phyloP scores from a whole-genome alignment of 2,888 invertebrate genomes.

The Yponomeuta cagnagella region DNA sequence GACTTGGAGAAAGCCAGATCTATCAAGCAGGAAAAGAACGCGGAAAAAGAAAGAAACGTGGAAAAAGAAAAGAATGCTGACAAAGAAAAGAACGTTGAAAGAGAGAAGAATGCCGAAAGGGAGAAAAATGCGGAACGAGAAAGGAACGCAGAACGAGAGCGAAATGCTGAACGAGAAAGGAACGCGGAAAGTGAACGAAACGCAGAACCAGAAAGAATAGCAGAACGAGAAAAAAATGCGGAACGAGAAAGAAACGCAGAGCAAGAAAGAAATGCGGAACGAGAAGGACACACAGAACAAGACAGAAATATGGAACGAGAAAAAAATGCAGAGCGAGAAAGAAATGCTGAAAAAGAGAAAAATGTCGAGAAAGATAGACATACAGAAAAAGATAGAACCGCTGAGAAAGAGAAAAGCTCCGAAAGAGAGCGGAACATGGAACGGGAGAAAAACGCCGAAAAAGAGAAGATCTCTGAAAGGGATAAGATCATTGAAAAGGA shows the following conservation, averaged over 20 bases:
- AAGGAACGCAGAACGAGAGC: background rate
- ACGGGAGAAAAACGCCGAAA: conserved; percentile 42
- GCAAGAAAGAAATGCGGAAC: background rate
- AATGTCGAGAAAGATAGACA: background rate
- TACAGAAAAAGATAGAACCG: background rate
- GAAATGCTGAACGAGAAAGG: background rate
- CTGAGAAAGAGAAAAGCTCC: background rate
- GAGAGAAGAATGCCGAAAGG: background rate
- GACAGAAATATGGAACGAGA: background rate
- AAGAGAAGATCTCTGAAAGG: conserved; percentile 43
- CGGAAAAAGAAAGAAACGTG: conserved; percentile 43
- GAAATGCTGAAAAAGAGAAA: background rate
- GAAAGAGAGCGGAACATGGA: background rate
- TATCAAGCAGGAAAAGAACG: conserved; percentile 46
- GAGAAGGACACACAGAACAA: background rate
- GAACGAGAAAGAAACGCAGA: background rate
- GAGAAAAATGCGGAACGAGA: background rate
- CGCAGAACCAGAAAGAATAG: background rate
- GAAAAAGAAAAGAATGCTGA: conserved; percentile 41
- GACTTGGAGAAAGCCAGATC: conserved; percentile 35
- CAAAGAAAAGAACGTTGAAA: conserved; percentile 33
- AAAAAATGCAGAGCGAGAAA: background rate
- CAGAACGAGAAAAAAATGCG: background rate
- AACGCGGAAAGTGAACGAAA: background rate
- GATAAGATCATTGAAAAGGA: conserved; percentile 40